phyloP scores from a whole-genome alignment of 2,797 vertebrate genomes.

The Eremophila alpestris region DNA sequence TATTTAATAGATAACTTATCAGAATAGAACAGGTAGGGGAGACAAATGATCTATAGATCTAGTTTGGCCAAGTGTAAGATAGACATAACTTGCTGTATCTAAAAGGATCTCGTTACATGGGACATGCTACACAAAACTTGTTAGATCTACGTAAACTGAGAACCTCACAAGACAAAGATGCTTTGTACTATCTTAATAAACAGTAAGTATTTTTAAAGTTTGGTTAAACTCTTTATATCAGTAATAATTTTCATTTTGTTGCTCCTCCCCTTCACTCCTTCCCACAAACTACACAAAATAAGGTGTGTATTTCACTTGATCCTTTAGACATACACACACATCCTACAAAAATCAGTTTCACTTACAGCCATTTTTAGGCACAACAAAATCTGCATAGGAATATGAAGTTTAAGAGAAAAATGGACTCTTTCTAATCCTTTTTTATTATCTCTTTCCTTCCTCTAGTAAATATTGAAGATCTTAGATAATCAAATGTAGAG shows the following conservation, averaged over 20 bases:
- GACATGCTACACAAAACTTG: background rate
- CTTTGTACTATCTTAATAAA: background rate
- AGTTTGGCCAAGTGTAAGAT: background rate
- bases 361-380: background rate
- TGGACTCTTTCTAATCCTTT: background rate
- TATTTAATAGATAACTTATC: background rate
- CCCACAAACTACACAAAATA: background rate
- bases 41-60: background rate
- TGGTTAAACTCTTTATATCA: background rate
- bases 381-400: background rate
- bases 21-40: background rate
- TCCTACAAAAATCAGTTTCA: background rate
- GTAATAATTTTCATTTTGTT: background rate
- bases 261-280: background rate
- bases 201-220: background rate
- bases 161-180: background rate
- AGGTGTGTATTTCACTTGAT: accelerated
- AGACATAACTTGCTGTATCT: background rate
- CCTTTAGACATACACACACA: background rate
- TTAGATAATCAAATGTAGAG: background rate
- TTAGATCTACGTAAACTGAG: background rate
- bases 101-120: background rate
- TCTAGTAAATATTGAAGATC: background rate
- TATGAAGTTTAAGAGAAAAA: background rate
- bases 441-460: background rate